Evolutionary conservation across 2,888 invertebrate species (phyloP).

Genomic region (Monopis laevigella): DNA sequence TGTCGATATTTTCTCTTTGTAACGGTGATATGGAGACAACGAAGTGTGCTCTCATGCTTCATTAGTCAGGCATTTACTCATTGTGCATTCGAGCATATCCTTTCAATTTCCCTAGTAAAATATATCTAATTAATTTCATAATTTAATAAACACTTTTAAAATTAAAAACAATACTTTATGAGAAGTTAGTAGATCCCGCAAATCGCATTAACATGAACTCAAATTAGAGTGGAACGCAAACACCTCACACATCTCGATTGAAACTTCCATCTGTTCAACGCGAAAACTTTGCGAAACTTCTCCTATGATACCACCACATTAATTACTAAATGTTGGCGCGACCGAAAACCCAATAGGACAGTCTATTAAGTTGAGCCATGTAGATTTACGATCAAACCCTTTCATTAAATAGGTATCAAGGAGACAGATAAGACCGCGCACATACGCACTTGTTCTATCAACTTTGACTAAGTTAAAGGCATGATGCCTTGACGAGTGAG

Average conservation of each 20-base stretch:
- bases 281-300: constrained; percentile 51
- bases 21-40: constrained; percentile 9
- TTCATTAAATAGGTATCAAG: constrained; percentile 65
- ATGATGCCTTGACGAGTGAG: constrained; percentile 27
- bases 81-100: constrained; percentile 3
- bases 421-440: constrained; percentile 54
- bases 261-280: constrained; percentile 58
- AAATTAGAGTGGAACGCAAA: constrained; percentile 49
- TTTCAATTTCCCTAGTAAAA: constrained; percentile 4
- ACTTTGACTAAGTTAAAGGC: constrained; percentile 25
- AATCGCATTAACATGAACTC: constrained; percentile 38
- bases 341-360: constrained; percentile 49
- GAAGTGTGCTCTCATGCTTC: constrained; percentile 7
- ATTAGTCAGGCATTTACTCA: constrained; percentile 9
- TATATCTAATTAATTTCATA: constrained; percentile 1
- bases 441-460: constrained; percentile 49
- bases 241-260: constrained; percentile 44
- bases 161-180: background rate
- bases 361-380: constrained; percentile 57
- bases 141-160: background rate
- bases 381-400: constrained; percentile 65
- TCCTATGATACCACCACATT: constrained; percentile 56
- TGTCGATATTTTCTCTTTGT: constrained; percentile 1
- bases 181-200: background rate
- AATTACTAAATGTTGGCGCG: constrained; percentile 49